Evolutionary conservation across 2,113 vertebrate genomes (phyloP), one percentile per base, ranked within the genome.

Genomic region (Notothenia coriiceps): DNA sequence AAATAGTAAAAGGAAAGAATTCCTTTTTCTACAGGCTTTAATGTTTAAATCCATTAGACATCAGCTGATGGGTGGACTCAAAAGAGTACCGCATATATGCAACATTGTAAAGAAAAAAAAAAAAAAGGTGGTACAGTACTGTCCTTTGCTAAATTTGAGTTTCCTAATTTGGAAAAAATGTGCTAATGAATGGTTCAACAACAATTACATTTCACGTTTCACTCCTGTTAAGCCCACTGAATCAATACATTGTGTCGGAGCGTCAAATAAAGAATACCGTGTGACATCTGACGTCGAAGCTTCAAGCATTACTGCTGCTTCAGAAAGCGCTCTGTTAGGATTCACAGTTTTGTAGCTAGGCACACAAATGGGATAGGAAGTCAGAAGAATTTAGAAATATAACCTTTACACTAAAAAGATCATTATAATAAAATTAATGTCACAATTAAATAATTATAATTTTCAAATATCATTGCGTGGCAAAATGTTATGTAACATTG

Each of bases 21-120:
- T 35, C 43, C 12, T 47, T 65, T 55, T 22, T 13, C 73, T 54
- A 6, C 8, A 56, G 54, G 15, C 56, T 71, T 52, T 11, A 11
- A 66, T 77, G 22, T 77, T 70, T 77, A 46, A 33, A 64, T 54
- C n/a, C 17, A 70, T 71, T 40, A 49, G 40, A 22, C 1, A 44
- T 43, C n/a, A 59, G 35, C 17, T 59, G 5, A 55, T 61, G 3
- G 9, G 25, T 49, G 60, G 49, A 56, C 14, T 76, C 9, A 15
- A 49, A 17, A 55, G 57, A 4, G 0, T 33, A 47, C 7, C 56
- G 2, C 25, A 25, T 25, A 25, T 25, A 25, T 25, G 29, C 29
- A 29, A 29, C 35, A 40, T 40, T 40, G 35, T 29, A 4, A 29
- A 25, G 25, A 25, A 25, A 25, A 25, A 25, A 29, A 6, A 5